Conservation (phyloP, 2,113 vertebrate species). For the Catharus minimus region DNA sequence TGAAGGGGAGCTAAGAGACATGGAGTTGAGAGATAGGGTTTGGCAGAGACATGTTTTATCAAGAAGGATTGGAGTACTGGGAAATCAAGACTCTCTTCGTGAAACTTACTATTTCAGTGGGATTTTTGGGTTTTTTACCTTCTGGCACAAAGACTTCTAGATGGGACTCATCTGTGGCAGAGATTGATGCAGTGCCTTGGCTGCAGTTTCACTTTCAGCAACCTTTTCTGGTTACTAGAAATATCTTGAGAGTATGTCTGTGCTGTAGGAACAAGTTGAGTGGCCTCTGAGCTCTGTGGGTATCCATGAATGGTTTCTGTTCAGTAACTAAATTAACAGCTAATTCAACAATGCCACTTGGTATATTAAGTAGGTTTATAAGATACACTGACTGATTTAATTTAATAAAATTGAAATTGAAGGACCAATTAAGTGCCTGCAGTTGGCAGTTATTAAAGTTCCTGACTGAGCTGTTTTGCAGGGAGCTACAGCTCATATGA, state of each 20-base stretch:
- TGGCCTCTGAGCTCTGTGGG: neutral
- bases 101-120: neutral
- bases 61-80: neutral
- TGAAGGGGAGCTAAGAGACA: neutral
- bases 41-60: neutral
- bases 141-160: neutral
- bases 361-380: neutral
- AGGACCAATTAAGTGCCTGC: neutral
- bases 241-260: neutral
- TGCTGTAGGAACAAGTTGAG: neutral
- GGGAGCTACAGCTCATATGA: neutral
- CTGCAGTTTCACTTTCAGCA: neutral
- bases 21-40: rapidly evolving
- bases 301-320: neutral
- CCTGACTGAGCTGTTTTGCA: neutral
- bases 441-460: neutral
- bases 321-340: neutral
- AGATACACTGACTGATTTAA: neutral
- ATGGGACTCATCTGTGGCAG: neutral
- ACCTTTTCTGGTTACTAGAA: neutral
- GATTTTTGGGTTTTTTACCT: rapidly evolving
- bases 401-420: neutral
- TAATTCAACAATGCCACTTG: neutral
- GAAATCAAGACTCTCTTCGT: neutral
- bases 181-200: neutral